Percentiles rank a stretch among this genome's conserved stretches.
Conservation (phyloP, 2,888 invertebrate genomes). For the Ctenicera cuprea region DNA sequence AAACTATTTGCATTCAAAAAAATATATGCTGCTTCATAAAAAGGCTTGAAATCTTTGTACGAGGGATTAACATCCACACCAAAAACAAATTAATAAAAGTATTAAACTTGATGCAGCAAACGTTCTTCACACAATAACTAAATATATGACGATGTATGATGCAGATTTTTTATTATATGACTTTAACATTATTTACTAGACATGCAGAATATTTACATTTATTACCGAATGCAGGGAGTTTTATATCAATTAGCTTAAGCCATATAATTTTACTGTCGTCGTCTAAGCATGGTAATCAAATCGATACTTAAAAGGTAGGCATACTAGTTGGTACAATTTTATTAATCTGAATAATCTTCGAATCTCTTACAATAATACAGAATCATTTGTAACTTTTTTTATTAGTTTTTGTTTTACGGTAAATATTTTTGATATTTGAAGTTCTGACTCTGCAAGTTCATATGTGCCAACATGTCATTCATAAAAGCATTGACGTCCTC, state of each 20-base stretch:
- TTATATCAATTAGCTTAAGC: neutral
- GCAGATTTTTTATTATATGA: conserved; percentile 7
- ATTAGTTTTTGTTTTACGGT: too few relatives aligned
- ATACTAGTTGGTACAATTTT: too few relatives aligned
- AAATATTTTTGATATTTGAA: too few relatives aligned
- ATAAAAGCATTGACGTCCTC: too few relatives aligned
- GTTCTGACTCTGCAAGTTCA: too few relatives aligned
- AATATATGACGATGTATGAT: conserved; percentile 3
- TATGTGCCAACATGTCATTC: neutral
- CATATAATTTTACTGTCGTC: neutral
- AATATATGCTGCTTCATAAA: neutral
- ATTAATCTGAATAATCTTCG: too few relatives aligned
- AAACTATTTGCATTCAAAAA: conserved; percentile 3
- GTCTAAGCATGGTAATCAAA: neutral
- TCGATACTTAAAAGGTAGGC: too few relatives aligned
- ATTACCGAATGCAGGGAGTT: neutral
- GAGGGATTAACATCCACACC: conserved; percentile 1
- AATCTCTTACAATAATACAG: too few relatives aligned
- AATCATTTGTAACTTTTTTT: too few relatives aligned
- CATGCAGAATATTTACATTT: neutral
- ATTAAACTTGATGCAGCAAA: conserved; percentile 4
- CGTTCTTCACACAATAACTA: conserved; percentile 3
- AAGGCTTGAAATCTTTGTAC: conserved; percentile 6
- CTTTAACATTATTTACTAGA: neutral
- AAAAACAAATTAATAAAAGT: conserved; percentile 18